Percentiles rank a stretch among this genome's conserved stretches.
These are phyloP conservation scores for Lipophrys pholis DNA, from an alignment of 2,113 vertebrate genomes.

Conservation along the genomic window DNA sequence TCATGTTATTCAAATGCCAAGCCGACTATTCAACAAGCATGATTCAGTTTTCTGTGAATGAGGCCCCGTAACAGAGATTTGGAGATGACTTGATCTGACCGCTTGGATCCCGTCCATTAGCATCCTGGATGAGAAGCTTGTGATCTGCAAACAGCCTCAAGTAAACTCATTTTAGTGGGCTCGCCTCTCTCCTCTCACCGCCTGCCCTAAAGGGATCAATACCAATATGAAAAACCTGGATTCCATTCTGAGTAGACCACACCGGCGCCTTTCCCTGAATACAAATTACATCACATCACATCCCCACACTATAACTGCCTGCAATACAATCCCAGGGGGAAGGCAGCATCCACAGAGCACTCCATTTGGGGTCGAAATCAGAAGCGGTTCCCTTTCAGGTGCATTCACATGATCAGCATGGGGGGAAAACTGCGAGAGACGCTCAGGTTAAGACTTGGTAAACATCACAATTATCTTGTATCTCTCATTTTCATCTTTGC, in stretches of 20 bases:
- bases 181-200: conserved; percentile 68
- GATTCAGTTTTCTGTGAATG: conserved; percentile 7
- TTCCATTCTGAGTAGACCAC: conserved; percentile 81
- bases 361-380: conserved; percentile 73
- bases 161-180: conserved; percentile 82
- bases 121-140: conserved; percentile 81
- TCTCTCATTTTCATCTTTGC: conserved; percentile 49
- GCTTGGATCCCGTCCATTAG: conserved; percentile 77
- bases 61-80: conserved; percentile 51
- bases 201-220: conserved; percentile 82
- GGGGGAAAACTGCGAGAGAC: conserved; percentile 39
- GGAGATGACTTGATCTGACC: conserved; percentile 48
- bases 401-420: conserved; percentile 66
- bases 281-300: conserved; percentile 80
- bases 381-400: conserved; percentile 56
- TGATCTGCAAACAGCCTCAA: conserved; percentile 84
- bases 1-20: conserved; percentile 39
- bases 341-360: conserved; percentile 62
- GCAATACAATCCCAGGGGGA: conserved; percentile 66
- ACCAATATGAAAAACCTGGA: conserved; percentile 85
- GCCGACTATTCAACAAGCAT: conserved; percentile 33
- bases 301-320: conserved; percentile 61
- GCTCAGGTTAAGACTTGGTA: conserved; percentile 58
- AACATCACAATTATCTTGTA: conserved; percentile 71
- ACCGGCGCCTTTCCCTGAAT: conserved; percentile 79